These are phyloP conservation scores for Rhinogobio ventralis DNA, from an alignment of 2,797 vertebrate species.

Conservation along the genomic window DNA sequence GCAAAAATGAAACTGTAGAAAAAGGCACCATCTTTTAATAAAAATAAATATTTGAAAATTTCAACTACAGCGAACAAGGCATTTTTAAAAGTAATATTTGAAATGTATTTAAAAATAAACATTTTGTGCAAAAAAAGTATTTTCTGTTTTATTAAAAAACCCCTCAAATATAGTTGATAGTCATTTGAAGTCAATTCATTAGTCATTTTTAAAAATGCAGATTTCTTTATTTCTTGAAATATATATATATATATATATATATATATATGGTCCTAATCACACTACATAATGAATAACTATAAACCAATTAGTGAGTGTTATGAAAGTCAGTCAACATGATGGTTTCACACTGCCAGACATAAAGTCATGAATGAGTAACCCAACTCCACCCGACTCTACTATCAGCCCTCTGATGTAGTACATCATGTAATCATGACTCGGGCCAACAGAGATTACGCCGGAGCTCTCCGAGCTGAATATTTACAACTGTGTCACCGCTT, in stretches of 20 bases:
- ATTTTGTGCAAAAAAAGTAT: too few species aligned
- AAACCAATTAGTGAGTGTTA: conserved; percentile 31
- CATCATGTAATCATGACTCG: conserved; percentile 38
- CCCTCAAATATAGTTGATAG: too few species aligned
- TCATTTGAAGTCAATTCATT: too few species aligned
- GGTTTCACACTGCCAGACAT: conserved; percentile 51
- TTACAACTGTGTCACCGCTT: conserved; percentile 50
- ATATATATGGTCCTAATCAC: conserved; percentile 1
- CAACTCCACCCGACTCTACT: conserved; percentile 32
- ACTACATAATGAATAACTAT: neutral
- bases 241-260: too few species aligned
- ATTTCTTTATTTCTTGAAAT: too few species aligned
- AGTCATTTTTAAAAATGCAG: too few species aligned
- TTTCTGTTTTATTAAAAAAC: too few species aligned
- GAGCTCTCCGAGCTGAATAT: conserved; percentile 52
- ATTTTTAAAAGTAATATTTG: neutral
- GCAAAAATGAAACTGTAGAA: neutral
- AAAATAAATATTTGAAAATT: neutral
- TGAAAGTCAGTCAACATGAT: conserved; percentile 31
- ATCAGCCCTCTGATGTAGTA: conserved; percentile 52
- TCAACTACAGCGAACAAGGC: neutral
- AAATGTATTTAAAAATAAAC: too few species aligned
- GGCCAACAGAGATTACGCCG: conserved; percentile 43
- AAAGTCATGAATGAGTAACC: conserved; percentile 64
- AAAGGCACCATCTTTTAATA: neutral